Evolutionary conservation across 2,888 invertebrate species (phyloP).

Genomic region (Copidosoma aretas): DNA sequence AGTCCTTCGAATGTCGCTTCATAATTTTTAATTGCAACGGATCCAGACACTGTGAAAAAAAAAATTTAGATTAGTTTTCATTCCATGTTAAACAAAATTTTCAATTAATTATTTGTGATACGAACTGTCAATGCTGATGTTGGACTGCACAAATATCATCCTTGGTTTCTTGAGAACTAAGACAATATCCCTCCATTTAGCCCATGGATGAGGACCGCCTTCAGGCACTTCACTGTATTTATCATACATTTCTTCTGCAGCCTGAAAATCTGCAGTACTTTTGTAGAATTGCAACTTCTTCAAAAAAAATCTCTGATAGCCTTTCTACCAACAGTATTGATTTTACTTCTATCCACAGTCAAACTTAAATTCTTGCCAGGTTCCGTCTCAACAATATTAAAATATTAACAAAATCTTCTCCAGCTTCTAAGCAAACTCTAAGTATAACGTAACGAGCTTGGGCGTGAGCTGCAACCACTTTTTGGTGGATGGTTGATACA

Average conservation of each 20-base stretch:
- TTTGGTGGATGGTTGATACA: conserved; percentile 86
- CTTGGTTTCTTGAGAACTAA: conserved; percentile 89
- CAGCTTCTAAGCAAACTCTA: conserved; percentile 85
- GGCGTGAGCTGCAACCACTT: conserved; percentile 90
- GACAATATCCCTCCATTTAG: conserved; percentile 85
- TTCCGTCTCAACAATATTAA: conserved; percentile 75
- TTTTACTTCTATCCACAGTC: conserved; percentile 77
- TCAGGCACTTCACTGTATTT: conserved; percentile 81
- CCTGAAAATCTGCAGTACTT: conserved; percentile 80
- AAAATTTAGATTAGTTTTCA: conserved; percentile 20
- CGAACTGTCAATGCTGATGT: conserved; percentile 71
- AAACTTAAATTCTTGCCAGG: conserved; percentile 83
- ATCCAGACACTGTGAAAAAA: conserved; percentile 54
- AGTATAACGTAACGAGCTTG: conserved; percentile 91
- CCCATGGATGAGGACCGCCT: conserved; percentile 74
- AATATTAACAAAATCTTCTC: conserved; percentile 80
- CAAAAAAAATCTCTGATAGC: conserved; percentile 87
- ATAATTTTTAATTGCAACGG: conserved; percentile 75
- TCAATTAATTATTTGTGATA: too few species aligned
- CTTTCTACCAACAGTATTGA: conserved; percentile 81
- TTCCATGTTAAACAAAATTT: too few species aligned
- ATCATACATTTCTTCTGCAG: conserved; percentile 79
- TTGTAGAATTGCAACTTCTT: conserved; percentile 90
- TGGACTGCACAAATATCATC: conserved; percentile 89
- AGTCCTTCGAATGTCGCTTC: conserved; percentile 78